Conservation (phyloP, 2,113 vertebrate species). For the Typhlomys cinereus region DNA sequence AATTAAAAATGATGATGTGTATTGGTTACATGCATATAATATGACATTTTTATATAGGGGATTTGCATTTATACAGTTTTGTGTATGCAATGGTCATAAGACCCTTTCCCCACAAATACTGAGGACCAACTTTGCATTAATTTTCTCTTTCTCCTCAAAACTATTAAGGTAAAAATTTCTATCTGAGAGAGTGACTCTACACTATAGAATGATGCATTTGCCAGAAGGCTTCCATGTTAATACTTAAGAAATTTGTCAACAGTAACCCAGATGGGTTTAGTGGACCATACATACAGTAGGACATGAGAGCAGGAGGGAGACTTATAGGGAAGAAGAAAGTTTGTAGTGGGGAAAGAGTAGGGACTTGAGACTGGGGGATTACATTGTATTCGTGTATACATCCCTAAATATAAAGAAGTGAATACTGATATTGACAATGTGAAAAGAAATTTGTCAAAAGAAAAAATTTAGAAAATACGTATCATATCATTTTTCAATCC, state of each 20-base stretch:
- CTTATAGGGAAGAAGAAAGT: too few relatives aligned
- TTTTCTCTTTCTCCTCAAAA: slow-evolving; percentile 26
- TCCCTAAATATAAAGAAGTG: too few relatives aligned
- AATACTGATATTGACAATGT: too few relatives aligned
- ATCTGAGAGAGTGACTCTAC: background rate
- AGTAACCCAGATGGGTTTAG: too few relatives aligned
- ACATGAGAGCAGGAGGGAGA: too few relatives aligned
- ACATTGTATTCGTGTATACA: too few relatives aligned
- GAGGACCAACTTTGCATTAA: background rate
- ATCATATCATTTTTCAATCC: background rate
- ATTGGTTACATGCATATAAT: background rate
- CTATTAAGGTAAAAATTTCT: slow-evolving; percentile 28
- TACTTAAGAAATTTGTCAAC: slow-evolving; percentile 31
- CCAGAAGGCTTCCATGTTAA: background rate
- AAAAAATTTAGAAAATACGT: background rate
- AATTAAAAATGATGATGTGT: background rate
- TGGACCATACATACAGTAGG: too few relatives aligned
- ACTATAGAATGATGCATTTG: background rate
- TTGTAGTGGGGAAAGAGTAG: too few relatives aligned
- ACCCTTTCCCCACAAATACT: background rate
- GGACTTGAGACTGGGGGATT: too few relatives aligned
- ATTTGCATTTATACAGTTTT: background rate
- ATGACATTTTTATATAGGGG: background rate
- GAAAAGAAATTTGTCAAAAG: slow-evolving; percentile 32
- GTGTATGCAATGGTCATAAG: background rate